Percentiles rank a stretch among this genome's conserved stretches.
phyloP scores from a whole-genome alignment of 2,113 vertebrate species.

The Lonchura striata region DNA sequence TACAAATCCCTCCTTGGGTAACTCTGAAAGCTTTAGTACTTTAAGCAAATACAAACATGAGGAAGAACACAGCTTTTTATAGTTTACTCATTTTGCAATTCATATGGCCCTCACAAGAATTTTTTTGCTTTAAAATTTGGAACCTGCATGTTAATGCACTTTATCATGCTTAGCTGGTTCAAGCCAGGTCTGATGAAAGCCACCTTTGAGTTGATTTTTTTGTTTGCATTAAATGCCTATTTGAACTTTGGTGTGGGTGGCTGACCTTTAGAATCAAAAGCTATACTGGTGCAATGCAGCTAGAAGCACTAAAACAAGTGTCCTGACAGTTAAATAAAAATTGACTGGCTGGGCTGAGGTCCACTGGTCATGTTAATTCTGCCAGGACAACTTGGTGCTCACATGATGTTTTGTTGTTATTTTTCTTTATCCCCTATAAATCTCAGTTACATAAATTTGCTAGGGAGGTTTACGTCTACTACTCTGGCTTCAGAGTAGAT shows the following conservation, averaged over 20 bases:
- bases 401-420: neutral
- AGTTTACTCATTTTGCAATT: neutral
- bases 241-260: conserved; percentile 20
- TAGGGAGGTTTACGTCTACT: neutral
- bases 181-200: neutral
- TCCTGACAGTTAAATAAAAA: conserved; percentile 9
- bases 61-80: neutral
- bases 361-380: neutral
- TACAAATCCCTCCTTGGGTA: neutral
- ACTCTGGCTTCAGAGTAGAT: neutral
- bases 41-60: neutral
- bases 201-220: neutral
- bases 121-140: neutral
- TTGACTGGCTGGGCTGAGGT: neutral
- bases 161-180: neutral
- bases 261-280: conserved; percentile 54
- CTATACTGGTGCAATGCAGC: conserved; percentile 1
- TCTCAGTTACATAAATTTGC: neutral
- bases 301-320: neutral
- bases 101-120: neutral
- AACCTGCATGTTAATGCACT: neutral
- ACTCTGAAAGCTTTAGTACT: neutral
- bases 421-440: neutral
- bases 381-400: neutral
- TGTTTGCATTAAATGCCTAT: neutral